Base-by-base conservation (phyloP, 2,888 invertebrate species). In the Chalcis sispes region DNA sequence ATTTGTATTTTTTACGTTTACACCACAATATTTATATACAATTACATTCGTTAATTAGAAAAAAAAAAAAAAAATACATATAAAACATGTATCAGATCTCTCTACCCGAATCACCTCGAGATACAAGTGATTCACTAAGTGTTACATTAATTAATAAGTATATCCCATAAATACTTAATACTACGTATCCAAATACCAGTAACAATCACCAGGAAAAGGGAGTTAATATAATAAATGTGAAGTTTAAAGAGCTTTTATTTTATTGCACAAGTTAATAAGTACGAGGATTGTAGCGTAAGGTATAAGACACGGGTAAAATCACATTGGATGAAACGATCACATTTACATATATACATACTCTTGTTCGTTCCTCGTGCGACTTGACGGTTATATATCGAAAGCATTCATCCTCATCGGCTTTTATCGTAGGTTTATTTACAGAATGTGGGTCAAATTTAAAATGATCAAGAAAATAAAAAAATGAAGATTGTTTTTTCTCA, bases 201-300 rank as follows among this genome's bases (percentile, higher is more conserved):
- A 54, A 3, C 66, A 67, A n/a, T 67, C 62, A 75, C 64, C 74
- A 75, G 15, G 52, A 18, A 59, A 20, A 50, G 18, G 36, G 32
- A 59, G 74, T 74, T 65, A 69, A 18, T 64, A 8, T 20, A 13
- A 58, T 23, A 13, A n/a, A 32, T 50, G 52, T 73, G 36, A 72
- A 18, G 50, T 59, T 59, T 66, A 77, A 54, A 64, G 18, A 73
- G 69, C 61, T 70, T 76, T 77, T 77, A 73, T 73, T 73, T 54
- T 36, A 77, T 77, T 77, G 70, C 73, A 59, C 54, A 69, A 69
- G 65, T 72, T 73, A 73, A 73, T 73, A 54, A 62, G 36, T 59
- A 50, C 0, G 25, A 62, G 64, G 64, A 67, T 46, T 32, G 13
- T 69, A 56, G 52, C 18, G 20, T 15, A 27, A 48, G 25, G 69